A percentile compares a stretch with the other conserved stretches of the same genome.
These are phyloP conservation scores for Zaprionus ghesquierei DNA, from an alignment of 1,140 invertebrate species.

Conservation along the genomic window DNA sequence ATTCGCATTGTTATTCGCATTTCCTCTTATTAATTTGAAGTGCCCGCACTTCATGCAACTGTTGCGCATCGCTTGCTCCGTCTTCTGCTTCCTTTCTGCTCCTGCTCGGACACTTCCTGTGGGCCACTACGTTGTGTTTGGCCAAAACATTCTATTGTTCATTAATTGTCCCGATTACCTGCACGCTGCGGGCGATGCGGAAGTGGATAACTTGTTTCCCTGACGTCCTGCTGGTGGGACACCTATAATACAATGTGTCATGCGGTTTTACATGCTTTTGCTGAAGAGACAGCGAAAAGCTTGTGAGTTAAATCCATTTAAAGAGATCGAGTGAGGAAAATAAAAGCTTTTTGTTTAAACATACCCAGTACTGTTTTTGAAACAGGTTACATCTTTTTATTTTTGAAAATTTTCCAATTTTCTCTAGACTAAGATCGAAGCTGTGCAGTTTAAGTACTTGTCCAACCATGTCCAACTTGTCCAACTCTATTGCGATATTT, in stretches of 20 bases:
- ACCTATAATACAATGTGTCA: background rate
- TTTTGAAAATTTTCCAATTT: too few relatives aligned
- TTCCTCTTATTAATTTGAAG: slow-evolving; percentile 73
- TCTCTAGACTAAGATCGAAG: too few relatives aligned
- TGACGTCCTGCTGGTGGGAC: background rate
- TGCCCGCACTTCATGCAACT: slow-evolving; percentile 72
- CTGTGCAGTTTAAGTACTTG: too few relatives aligned
- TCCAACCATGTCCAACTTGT: too few relatives aligned
- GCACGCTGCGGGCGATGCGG: slow-evolving; percentile 23
- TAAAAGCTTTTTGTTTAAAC: too few relatives aligned
- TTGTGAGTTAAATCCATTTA: too few relatives aligned
- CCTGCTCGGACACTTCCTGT: slow-evolving; percentile 57
- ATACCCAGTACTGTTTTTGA: too few relatives aligned
- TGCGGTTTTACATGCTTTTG: background rate
- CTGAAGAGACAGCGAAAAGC: background rate
- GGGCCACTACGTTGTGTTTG: slow-evolving; percentile 39
- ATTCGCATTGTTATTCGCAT: slow-evolving; percentile 58
- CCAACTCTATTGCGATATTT: too few relatives aligned
- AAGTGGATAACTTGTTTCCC: slow-evolving; percentile 14
- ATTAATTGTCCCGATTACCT: slow-evolving; percentile 60
- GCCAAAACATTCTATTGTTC: slow-evolving; percentile 74
- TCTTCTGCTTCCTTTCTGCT: slow-evolving; percentile 32
- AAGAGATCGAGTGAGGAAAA: too few relatives aligned
- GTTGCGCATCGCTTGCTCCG: slow-evolving; percentile 64
- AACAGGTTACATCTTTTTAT: too few relatives aligned